Conservation (phyloP, 1,140 invertebrate species). For the Drepana arcuata region DNA sequence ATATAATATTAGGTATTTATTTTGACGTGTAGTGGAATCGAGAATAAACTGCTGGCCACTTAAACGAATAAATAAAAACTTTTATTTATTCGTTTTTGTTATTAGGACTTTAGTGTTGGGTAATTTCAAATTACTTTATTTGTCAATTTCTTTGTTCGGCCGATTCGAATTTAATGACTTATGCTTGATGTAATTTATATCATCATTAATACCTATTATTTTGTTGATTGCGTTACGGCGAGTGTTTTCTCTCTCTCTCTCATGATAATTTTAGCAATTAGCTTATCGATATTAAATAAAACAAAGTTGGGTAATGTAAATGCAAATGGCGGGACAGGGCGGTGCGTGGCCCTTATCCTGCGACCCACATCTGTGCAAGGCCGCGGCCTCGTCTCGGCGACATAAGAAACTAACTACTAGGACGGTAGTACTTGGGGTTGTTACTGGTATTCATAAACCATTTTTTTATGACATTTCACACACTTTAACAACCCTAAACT, state of each 20-base stretch:
- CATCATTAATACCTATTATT: background rate
- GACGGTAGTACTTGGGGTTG: too few species aligned
- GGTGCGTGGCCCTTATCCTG: constrained; percentile 61
- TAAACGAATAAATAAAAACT: too few species aligned
- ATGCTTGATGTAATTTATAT: constrained; percentile 3
- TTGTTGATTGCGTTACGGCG: too few species aligned
- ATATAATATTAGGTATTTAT: too few species aligned
- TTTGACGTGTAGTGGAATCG: too few species aligned
- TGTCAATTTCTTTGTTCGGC: background rate
- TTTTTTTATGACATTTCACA: constrained; percentile 1
- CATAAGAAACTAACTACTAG: too few species aligned
- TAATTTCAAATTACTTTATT: background rate
- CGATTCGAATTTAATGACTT: constrained; percentile 1
- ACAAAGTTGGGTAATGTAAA: constrained; percentile 53
- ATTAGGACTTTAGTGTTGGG: too few species aligned
- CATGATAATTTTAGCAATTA: constrained; percentile 55
- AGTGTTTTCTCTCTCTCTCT: too few species aligned
- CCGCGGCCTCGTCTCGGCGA: constrained; percentile 30
- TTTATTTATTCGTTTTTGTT: too few species aligned
- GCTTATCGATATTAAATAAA: constrained; percentile 28
- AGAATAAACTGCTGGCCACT: too few species aligned
- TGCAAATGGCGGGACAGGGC: constrained; percentile 53
- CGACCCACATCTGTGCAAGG: constrained; percentile 63
- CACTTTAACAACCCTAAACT: background rate
- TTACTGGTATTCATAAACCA: constrained; percentile 8